Evolutionary conservation across 2,113 vertebrate species (phyloP).

Genomic region (Protobothrops flavoviridis): DNA sequence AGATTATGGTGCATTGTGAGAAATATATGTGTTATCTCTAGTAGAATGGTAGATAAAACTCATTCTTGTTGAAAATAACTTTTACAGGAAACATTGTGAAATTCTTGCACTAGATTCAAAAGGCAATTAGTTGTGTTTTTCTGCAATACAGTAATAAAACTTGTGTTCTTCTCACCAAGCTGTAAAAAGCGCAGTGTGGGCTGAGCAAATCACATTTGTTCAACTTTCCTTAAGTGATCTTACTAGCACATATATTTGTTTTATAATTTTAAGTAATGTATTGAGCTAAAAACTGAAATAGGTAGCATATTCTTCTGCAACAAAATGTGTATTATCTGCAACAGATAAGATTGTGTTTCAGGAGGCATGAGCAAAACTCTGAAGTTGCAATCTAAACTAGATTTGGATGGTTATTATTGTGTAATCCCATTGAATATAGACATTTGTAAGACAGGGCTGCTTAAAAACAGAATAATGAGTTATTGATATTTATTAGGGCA

Average conservation of each 20-base stretch:
- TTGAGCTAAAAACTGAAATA: constrained; percentile 51
- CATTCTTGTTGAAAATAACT: constrained; percentile 9
- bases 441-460: background rate
- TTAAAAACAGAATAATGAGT: background rate
- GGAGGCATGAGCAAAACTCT: constrained; percentile 8
- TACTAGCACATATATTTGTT: constrained; percentile 47
- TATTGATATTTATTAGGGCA: background rate
- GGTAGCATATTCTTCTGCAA: constrained; percentile 42
- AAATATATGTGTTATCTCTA: background rate
- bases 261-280: constrained; percentile 47
- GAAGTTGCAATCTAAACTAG: background rate
- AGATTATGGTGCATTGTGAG: constrained; percentile 22
- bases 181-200: constrained; percentile 50
- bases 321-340: constrained; percentile 18
- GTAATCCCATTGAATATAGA: background rate
- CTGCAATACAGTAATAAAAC: constrained; percentile 24
- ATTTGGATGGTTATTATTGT: background rate
- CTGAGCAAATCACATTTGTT: constrained; percentile 53
- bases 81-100: constrained; percentile 40
- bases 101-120: constrained; percentile 21
- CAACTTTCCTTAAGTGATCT: constrained; percentile 58
- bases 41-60: constrained; percentile 22
- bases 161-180: constrained; percentile 31
- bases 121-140: background rate
- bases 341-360: constrained; percentile 11